phyloP scores from a whole-genome alignment of 92 coral and sea anemone species.

The Heteractis magnifica region DNA sequence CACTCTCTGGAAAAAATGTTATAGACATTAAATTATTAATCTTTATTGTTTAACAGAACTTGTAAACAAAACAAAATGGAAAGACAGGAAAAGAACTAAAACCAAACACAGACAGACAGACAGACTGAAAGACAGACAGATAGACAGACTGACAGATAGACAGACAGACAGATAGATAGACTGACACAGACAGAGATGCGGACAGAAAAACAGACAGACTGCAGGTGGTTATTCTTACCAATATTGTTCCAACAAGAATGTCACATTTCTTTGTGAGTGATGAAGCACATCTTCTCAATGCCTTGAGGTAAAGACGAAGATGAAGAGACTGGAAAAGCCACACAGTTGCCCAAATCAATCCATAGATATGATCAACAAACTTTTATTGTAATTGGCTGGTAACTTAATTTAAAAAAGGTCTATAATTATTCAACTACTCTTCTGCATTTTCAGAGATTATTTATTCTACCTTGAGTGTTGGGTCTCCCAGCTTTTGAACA shows the following conservation, averaged over 20 bases:
- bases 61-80: not conserved
- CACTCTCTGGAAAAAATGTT: slow-evolving; percentile 33
- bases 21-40: not conserved
- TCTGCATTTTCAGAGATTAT: not conserved
- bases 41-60: not conserved
- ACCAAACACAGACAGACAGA: not conserved
- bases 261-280: slow-evolving; percentile 78
- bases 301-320: slow-evolving; percentile 72
- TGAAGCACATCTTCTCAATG: slow-evolving; percentile 69
- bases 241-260: slow-evolving; percentile 84
- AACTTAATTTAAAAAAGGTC: not conserved
- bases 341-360: not conserved
- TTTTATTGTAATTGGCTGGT: not conserved
- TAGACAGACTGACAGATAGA: not conserved
- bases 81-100: not conserved
- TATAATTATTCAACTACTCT: no score
- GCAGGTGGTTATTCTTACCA: slow-evolving; percentile 57
- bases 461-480: slow-evolving; percentile 63
- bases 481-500: slow-evolving; percentile 74
- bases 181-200: not conserved
- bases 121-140: not conserved
- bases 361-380: no score
- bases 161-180: not conserved
- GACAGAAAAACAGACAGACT: not conserved
- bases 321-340: slow-evolving; percentile 47